Evolutionary conservation across 2,888 invertebrate genomes (phyloP).

Genomic region (Capitulum mitella): DNA sequence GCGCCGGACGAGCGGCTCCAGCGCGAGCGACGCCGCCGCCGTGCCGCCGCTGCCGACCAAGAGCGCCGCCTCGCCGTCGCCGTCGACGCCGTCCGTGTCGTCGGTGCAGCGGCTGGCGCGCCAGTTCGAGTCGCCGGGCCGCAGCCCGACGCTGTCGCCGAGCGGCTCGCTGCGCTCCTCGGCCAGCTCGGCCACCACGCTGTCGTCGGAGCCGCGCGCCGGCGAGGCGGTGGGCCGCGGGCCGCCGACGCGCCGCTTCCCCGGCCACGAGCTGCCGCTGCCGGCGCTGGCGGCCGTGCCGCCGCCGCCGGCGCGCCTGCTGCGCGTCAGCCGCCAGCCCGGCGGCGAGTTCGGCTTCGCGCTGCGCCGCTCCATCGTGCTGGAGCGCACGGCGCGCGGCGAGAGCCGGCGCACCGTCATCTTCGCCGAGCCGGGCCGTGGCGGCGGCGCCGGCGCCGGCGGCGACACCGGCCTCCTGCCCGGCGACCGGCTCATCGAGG

Average conservation of each 20-base stretch:
- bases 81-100: conserved; percentile 68
- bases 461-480: conserved; percentile 77
- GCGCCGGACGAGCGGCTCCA: conserved; percentile 44
- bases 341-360: conserved; percentile 91
- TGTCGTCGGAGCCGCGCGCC: conserved; percentile 70
- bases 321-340: conserved; percentile 44
- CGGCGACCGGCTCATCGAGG: conserved; percentile 87
- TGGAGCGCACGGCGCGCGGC: conserved; percentile 52
- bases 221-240: neutral
- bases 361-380: conserved; percentile 74
- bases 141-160: conserved; percentile 58
- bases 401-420: conserved; percentile 54
- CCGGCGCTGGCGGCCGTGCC: conserved; percentile 74
- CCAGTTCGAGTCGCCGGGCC: conserved; percentile 61
- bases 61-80: conserved; percentile 30
- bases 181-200: conserved; percentile 11
- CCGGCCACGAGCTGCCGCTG: conserved; percentile 62
- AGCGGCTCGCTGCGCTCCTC: neutral
- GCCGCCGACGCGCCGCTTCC: conserved; percentile 40
- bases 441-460: conserved; percentile 55
- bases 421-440: conserved; percentile 85
- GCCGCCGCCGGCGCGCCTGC: conserved; percentile 69
- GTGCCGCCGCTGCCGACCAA: conserved; percentile 63
- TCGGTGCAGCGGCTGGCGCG: conserved; percentile 42
- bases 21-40: conserved; percentile 53